phyloP scores from a whole-genome alignment of 2,113 vertebrate genomes.

The Brienomyrus brachyistius region DNA sequence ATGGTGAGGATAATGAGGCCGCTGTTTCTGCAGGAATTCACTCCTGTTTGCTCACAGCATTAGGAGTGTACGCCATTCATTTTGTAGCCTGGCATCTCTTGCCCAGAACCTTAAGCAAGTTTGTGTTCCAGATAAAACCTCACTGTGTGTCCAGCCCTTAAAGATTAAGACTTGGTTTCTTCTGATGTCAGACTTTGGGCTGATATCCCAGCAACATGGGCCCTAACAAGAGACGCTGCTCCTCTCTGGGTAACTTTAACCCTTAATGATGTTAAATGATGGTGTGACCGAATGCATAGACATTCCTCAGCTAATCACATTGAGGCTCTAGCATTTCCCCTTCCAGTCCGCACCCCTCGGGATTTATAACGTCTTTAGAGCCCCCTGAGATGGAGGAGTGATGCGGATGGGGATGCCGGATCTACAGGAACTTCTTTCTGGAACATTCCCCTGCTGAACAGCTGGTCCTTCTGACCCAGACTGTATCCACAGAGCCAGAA shows the following conservation, averaged over 20 bases:
- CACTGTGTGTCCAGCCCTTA: neutral
- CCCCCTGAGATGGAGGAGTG: neutral
- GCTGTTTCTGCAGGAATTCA: neutral
- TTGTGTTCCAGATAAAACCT: neutral
- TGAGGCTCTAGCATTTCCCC: neutral
- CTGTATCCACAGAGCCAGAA: too few species aligned
- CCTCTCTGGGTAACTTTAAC: neutral
- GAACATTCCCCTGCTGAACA: neutral
- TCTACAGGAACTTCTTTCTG: neutral
- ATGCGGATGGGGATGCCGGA: neutral
- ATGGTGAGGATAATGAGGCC: neutral
- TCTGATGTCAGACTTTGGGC: neutral
- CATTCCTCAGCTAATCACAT: neutral
- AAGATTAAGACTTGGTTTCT: neutral
- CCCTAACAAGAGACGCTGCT: neutral
- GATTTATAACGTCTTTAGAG: neutral
- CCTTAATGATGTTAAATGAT: neutral
- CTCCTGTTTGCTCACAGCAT: conserved; percentile 4
- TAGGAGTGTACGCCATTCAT: neutral
- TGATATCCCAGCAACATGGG: neutral
- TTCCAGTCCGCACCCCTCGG: neutral
- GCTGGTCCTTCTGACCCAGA: neutral
- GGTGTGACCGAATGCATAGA: neutral
- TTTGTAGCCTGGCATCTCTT: neutral
- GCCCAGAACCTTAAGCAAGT: neutral